Evolutionary conservation across 2,797 vertebrate genomes (phyloP).

Genomic region (Muscicapa comitata): DNA sequence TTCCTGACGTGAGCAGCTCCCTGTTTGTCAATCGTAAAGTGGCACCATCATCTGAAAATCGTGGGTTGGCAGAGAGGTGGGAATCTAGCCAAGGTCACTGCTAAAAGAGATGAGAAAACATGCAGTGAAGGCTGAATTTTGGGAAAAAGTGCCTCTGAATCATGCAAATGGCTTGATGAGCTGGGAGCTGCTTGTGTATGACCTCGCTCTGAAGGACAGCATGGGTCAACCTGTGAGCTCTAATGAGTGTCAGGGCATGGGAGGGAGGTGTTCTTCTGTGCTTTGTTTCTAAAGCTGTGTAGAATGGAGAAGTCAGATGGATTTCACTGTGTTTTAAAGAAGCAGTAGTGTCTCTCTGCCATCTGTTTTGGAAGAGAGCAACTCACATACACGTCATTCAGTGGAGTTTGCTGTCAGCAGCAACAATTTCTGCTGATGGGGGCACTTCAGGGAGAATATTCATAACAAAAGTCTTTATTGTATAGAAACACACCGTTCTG

Average conservation of each 20-base stretch:
- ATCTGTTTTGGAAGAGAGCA: constrained; percentile 8
- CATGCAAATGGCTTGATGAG: background rate
- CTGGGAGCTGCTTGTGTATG: background rate
- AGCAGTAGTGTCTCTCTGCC: constrained; percentile 4
- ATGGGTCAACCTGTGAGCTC: background rate
- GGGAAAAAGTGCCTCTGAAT: background rate
- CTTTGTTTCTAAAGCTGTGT: background rate
- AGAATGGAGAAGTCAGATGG: background rate
- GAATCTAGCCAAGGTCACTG: constrained; percentile 13
- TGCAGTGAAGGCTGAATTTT: background rate
- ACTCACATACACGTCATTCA: background rate
- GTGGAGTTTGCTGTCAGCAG: background rate
- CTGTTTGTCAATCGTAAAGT: background rate
- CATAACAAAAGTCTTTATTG: background rate
- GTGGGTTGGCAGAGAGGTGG: background rate
- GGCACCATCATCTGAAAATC: background rate
- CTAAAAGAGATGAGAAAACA: background rate
- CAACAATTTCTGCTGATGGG: constrained; percentile 32
- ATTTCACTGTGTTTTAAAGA: background rate
- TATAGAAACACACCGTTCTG: background rate
- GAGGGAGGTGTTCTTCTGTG: background rate
- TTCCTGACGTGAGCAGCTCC: background rate
- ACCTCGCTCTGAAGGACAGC: constrained; percentile 20
- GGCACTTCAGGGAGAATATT: constrained; percentile 16
- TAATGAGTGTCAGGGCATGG: background rate